Conservation (phyloP, 1,140 invertebrate species). For the Heliconius himera region DNA sequence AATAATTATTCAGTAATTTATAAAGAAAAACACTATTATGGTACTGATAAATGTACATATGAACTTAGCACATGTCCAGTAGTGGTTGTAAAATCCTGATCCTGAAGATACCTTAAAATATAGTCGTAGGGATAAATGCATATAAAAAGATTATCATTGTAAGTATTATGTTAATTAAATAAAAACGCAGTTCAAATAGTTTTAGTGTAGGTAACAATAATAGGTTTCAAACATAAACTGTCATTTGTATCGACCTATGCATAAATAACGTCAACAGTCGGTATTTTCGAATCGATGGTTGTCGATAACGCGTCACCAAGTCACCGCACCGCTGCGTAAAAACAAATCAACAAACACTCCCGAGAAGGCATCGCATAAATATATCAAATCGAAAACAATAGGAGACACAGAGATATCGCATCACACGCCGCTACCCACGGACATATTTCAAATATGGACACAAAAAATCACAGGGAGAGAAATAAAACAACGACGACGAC, state of each 20-base stretch:
- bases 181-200: neutral
- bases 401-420: constrained; percentile 76
- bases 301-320: constrained; percentile 61
- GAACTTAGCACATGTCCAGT: neutral
- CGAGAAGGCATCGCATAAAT: constrained; percentile 73
- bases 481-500: constrained; percentile 50
- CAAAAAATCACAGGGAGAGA: constrained; percentile 33
- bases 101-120: no score
- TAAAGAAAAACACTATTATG: neutral
- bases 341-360: constrained; percentile 62
- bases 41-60: neutral
- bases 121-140: no score
- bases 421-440: constrained; percentile 70
- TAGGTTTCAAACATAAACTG: neutral
- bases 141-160: neutral
- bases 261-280: constrained; percentile 70
- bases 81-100: neutral
- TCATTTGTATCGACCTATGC: constrained; percentile 42
- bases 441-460: constrained; percentile 77
- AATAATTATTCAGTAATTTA: neutral
- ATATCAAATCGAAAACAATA: constrained; percentile 81
- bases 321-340: constrained; percentile 51
- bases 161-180: neutral
- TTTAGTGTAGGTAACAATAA: neutral
- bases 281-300: constrained; percentile 60